Conservation (phyloP, 2,113 vertebrate species). For the Ictalurus furcatus region DNA sequence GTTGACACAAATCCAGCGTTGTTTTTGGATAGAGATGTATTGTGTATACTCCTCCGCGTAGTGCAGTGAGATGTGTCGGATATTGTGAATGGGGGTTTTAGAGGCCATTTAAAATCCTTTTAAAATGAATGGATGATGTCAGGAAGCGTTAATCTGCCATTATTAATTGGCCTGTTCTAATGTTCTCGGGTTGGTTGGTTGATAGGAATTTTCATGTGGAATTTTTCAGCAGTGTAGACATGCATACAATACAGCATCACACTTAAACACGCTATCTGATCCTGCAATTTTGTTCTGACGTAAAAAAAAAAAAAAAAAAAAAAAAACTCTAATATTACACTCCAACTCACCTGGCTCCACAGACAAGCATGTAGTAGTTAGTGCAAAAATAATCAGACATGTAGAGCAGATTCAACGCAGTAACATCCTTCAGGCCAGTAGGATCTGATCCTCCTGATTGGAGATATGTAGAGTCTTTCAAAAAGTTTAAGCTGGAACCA, state of each 20-base stretch:
- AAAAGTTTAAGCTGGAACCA: not conserved
- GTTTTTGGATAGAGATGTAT: not conserved
- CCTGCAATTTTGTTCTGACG: not conserved
- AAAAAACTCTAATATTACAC: not conserved
- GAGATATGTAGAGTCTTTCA: not conserved
- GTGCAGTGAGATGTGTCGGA: not conserved
- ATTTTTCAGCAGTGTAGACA: not conserved
- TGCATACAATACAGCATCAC: not conserved
- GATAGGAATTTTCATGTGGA: not conserved
- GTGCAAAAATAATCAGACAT: not conserved
- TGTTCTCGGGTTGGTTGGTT: not conserved
- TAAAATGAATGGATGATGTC: conserved; percentile 8
- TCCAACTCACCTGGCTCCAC: not conserved
- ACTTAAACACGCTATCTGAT: not conserved
- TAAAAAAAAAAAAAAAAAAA: not conserved
- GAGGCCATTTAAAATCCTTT: conserved; percentile 1
- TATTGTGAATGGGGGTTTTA: not conserved
- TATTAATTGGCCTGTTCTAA: conserved; percentile 13
- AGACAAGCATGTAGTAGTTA: not conserved
- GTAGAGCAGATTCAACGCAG: not conserved
- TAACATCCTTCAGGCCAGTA: not conserved
- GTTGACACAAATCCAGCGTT: not conserved
- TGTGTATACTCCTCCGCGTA: not conserved
- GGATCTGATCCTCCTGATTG: not conserved
- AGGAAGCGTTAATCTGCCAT: not conserved